A percentile compares a stretch with the other conserved stretches of the same genome.
phyloP scores from a whole-genome alignment of 1,140 invertebrate species.

The Panagrolaimus sp. region DNA sequence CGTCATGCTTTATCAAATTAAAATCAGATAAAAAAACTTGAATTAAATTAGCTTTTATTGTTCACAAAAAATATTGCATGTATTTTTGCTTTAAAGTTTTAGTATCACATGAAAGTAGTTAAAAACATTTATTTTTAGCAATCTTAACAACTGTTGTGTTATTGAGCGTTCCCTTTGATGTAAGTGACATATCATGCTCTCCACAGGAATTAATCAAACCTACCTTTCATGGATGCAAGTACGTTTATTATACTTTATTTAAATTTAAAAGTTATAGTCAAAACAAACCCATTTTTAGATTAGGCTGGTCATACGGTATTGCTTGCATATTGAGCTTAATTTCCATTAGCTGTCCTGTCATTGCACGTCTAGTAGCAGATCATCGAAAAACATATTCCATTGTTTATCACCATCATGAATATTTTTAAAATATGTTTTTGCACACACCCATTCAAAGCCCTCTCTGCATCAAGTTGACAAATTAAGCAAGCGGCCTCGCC shows the following conservation, averaged over 20 bases:
- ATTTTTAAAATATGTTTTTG: too few species aligned
- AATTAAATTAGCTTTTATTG: background rate
- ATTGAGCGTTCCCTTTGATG: constrained; percentile 18
- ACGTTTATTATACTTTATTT: background rate
- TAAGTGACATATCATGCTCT: constrained; percentile 18
- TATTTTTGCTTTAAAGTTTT: background rate
- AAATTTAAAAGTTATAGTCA: background rate
- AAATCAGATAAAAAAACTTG: constrained; percentile 5
- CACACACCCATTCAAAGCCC: too few species aligned
- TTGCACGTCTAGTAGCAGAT: constrained; percentile 24
- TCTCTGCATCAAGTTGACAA: too few species aligned
- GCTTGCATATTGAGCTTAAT: constrained; percentile 21
- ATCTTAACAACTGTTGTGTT: constrained; percentile 10
- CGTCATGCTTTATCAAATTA: constrained; percentile 14
- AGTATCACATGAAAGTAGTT: background rate
- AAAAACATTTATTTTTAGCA: constrained; percentile 10
- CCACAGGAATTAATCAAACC: constrained; percentile 16
- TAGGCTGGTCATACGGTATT: constrained; percentile 26
- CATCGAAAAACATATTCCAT: constrained; percentile 22
- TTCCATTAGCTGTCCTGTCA: constrained; percentile 15
- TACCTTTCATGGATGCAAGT: constrained; percentile 24
- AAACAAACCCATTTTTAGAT: constrained; percentile 16
- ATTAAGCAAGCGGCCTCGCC: too few species aligned
- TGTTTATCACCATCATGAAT: constrained; percentile 18
- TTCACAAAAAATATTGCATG: background rate